Conservation (phyloP, 2,888 invertebrate species). For the Linyphia triangularis region DNA sequence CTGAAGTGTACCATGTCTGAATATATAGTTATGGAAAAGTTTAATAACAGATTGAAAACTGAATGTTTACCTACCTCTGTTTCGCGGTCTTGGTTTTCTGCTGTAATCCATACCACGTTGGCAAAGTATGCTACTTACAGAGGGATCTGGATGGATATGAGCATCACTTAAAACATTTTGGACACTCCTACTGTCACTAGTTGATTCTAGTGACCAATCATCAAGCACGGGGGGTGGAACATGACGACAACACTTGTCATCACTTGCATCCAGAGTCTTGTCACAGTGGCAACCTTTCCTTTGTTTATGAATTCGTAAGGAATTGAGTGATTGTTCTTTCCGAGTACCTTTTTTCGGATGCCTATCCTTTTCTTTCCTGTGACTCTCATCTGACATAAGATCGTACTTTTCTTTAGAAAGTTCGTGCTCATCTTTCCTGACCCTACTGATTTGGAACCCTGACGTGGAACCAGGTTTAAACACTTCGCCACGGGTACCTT, state of each 20-base stretch:
- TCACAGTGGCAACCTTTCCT: conserved; percentile 18
- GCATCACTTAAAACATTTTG: conserved; percentile 41
- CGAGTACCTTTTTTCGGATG: not conserved
- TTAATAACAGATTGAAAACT: no score
- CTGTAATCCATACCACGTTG: conserved; percentile 3
- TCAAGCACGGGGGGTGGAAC: not conserved
- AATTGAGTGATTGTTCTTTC: not conserved
- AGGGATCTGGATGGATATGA: not conserved
- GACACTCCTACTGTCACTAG: not conserved
- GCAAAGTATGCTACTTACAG: conserved; percentile 8
- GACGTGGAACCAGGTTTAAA: conserved; percentile 2
- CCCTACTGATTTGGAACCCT: conserved; percentile 26
- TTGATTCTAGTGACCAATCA: not conserved
- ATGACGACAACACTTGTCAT: conserved; percentile 26
- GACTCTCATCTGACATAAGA: conserved; percentile 44
- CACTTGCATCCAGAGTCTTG: not conserved
- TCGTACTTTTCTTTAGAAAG: conserved; percentile 33
- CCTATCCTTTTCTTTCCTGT: not conserved
- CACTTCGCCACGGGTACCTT: conserved; percentile 24
- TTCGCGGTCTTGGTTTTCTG: not conserved
- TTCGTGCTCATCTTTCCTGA: conserved; percentile 44
- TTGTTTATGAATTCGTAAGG: conserved; percentile 10
- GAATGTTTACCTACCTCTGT: conserved; percentile 27
- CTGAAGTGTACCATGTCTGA: no score
- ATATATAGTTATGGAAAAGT: no score